These are phyloP conservation scores for Calephelis perditalis DNA, from an alignment of 2,888 invertebrate species.

Conservation along the genomic window DNA sequence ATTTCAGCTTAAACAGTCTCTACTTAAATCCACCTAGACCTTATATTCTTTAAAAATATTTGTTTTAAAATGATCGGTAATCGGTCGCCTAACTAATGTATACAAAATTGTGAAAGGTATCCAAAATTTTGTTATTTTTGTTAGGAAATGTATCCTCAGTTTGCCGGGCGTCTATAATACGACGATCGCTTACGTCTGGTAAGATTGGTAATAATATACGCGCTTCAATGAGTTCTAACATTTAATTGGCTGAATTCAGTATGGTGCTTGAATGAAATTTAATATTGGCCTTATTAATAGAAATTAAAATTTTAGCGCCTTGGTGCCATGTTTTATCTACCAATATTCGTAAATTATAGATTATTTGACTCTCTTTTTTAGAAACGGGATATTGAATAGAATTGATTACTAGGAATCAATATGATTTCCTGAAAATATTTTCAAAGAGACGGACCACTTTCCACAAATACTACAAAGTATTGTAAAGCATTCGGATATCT, in stretches of 20 bases:
- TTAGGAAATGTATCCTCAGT: conserved; percentile 24
- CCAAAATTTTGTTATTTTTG: conserved; percentile 12
- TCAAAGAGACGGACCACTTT: neutral
- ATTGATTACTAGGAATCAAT: neutral
- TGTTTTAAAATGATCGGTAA: too few species aligned
- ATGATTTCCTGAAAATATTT: neutral
- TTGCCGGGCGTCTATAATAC: conserved; percentile 26
- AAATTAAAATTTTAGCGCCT: neutral
- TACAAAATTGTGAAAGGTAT: too few species aligned
- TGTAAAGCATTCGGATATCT: too few species aligned
- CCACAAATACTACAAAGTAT: too few species aligned
- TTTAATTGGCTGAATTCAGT: conserved; percentile 4
- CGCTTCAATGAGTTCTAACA: conserved; percentile 14
- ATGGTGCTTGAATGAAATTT: neutral
- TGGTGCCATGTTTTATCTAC: too few species aligned
- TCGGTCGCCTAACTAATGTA: too few species aligned
- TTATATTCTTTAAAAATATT: too few species aligned
- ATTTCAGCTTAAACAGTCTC: too few species aligned
- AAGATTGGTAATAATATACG: conserved; percentile 17
- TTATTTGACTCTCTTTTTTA: neutral
- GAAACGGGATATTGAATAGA: neutral
- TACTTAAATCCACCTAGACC: too few species aligned
- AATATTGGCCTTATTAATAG: conserved; percentile 4
- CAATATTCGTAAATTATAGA: too few species aligned
- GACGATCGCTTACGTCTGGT: conserved; percentile 28